phyloP scores from a whole-genome alignment of 1,140 invertebrate genomes.

The Hypsibius dujardini region DNA sequence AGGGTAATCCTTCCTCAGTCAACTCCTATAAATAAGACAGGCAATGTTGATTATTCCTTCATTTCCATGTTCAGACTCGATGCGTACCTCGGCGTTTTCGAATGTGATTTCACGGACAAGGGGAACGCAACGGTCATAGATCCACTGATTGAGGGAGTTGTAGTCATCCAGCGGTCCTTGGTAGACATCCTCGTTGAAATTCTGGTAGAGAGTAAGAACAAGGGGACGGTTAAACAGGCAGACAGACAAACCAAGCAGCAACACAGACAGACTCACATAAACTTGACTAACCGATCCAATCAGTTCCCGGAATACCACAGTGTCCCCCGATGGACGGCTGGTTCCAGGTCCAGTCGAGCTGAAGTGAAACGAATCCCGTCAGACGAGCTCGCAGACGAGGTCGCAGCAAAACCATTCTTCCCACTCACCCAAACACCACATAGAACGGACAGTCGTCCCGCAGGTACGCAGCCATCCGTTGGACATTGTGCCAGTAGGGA shows the following conservation, averaged over 20 bases:
- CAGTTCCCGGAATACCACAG: constrained; percentile 44
- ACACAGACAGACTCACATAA: constrained; percentile 2
- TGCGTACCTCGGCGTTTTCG: constrained; percentile 72
- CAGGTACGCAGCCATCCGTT: constrained; percentile 62
- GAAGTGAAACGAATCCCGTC: not conserved
- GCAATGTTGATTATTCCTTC: not conserved
- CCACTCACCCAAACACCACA: constrained; percentile 69
- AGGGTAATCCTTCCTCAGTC: constrained; percentile 97
- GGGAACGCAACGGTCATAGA: constrained; percentile 54
- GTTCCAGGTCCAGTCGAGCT: not conserved
- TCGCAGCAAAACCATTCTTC: not conserved
- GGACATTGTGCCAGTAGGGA: constrained; percentile 52
- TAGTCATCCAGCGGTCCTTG: constrained; percentile 34
- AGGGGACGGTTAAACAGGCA: not conserved
- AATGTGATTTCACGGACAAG: constrained; percentile 65
- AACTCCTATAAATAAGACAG: constrained; percentile 44
- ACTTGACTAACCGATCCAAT: not conserved
- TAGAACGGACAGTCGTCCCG: constrained; percentile 92
- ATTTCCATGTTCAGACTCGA: not conserved
- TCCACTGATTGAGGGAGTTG: constrained; percentile 52
- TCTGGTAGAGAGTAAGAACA: not conserved
- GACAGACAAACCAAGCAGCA: not conserved
- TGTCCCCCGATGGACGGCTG: constrained; percentile 37
- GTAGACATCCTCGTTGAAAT: constrained; percentile 28
- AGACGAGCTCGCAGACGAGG: too few relatives aligned